Evolutionary conservation across 2,888 invertebrate genomes (phyloP).

Genomic region (Morpho deidamia): DNA sequence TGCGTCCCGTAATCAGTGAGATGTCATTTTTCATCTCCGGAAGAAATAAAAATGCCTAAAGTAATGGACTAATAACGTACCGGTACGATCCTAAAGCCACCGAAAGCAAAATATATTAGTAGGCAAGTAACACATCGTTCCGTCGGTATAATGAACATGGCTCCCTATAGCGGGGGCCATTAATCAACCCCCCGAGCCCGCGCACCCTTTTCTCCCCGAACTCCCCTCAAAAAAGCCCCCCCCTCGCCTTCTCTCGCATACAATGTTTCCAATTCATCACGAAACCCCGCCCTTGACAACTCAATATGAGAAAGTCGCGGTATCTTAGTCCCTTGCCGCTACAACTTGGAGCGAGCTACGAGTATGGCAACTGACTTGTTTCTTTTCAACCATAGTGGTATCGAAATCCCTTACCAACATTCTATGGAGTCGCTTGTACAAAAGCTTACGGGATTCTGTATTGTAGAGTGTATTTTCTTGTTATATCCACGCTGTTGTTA

Average conservation of each 20-base stretch:
- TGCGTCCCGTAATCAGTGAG: slow-evolving; percentile 45
- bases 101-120: slow-evolving; percentile 71
- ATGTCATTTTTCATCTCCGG: slow-evolving; percentile 61
- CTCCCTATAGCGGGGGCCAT: slow-evolving; percentile 67
- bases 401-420: slow-evolving; percentile 32
- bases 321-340: slow-evolving; percentile 47
- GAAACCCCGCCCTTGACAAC: slow-evolving; percentile 80
- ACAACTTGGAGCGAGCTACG: slow-evolving; percentile 27
- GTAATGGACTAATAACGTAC: slow-evolving; percentile 69
- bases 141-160: slow-evolving; percentile 75
- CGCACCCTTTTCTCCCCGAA: slow-evolving; percentile 45
- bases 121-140: slow-evolving; percentile 74
- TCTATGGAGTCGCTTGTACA: slow-evolving; percentile 2
- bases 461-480: slow-evolving; percentile 59
- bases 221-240: slow-evolving; percentile 64
- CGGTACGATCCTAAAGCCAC: slow-evolving; percentile 39
- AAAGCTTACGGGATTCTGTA: slow-evolving; percentile 34
- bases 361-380: slow-evolving; percentile 26
- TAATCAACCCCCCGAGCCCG: slow-evolving; percentile 63
- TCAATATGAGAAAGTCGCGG: slow-evolving; percentile 73
- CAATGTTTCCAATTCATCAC: slow-evolving; percentile 78
- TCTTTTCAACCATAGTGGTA: slow-evolving; percentile 37
- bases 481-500: slow-evolving; percentile 43
- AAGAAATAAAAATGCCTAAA: slow-evolving; percentile 70
- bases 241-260: slow-evolving; percentile 59